Conservation (phyloP, 2,113 vertebrate genomes). For the Felis catus region DNA sequence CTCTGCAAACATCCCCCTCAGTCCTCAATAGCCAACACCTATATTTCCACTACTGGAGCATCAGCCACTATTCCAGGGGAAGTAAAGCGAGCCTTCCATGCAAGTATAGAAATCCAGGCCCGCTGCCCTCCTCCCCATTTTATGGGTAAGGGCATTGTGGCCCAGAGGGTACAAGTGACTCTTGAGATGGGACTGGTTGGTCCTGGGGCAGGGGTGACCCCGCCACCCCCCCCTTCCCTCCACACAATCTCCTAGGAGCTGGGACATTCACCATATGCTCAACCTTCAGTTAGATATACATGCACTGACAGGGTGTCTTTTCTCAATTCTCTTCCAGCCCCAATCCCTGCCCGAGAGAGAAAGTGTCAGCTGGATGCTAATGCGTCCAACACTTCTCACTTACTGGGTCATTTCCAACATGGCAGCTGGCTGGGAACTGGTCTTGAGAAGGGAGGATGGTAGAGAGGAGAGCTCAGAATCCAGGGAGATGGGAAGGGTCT, state of each 20-base stretch:
- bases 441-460: neutral
- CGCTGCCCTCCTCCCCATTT: neutral
- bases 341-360: neutral
- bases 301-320: neutral
- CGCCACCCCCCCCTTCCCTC: fast-evolving
- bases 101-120: neutral
- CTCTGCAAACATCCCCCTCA: neutral
- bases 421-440: neutral
- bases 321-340: neutral
- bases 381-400: neutral
- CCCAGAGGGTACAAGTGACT: neutral
- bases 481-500: neutral
- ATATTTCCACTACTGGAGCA: neutral
- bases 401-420: neutral
- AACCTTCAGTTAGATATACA: neutral
- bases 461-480: neutral
- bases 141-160: neutral
- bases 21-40: neutral
- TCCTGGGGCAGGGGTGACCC: neutral
- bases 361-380: neutral
- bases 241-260: neutral
- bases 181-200: neutral
- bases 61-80: neutral
- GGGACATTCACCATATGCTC: too few relatives aligned
- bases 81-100: neutral